A percentile compares a stretch with the other conserved stretches of the same genome.
These are phyloP conservation scores for Latrodectus hesperus DNA, from an alignment of 2,888 invertebrate genomes.

Conservation along the genomic window DNA sequence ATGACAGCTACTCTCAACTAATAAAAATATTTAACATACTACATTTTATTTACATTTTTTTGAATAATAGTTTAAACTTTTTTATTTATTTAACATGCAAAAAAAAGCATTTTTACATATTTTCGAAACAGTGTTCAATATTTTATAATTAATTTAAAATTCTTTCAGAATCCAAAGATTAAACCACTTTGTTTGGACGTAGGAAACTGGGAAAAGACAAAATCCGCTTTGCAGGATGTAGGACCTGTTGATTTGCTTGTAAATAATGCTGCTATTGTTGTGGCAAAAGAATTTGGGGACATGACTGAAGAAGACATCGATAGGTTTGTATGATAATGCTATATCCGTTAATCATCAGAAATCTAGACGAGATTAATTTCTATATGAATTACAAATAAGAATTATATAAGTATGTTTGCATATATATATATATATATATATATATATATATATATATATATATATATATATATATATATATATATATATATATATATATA, in stretches of 20 bases:
- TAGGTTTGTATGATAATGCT: conserved; percentile 77
- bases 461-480: too few species aligned
- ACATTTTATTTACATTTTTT: too few species aligned
- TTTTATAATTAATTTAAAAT: neutral
- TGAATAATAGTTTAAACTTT: too few species aligned
- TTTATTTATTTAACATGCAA: too few species aligned
- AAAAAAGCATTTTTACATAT: neutral
- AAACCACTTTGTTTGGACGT: conserved; percentile 83
- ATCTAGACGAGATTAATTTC: neutral
- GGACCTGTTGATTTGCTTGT: conserved; percentile 86
- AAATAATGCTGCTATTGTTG: conserved; percentile 89
- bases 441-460: too few species aligned
- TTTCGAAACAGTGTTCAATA: neutral
- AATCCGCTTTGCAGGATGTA: conserved; percentile 79
- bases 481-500: too few species aligned
- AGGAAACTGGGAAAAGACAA: conserved; percentile 84
- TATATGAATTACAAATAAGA: neutral
- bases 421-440: too few species aligned
- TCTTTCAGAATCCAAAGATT: conserved; percentile 11
- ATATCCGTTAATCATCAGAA: neutral
- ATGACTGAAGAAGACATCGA: conserved; percentile 83
- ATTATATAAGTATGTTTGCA: neutral
- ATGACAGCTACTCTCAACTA: too few species aligned
- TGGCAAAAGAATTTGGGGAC: conserved; percentile 82
- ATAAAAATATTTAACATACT: too few species aligned